Evolutionary conservation across 2,113 vertebrate species (phyloP).

Genomic region (Varanus salvator): DNA sequence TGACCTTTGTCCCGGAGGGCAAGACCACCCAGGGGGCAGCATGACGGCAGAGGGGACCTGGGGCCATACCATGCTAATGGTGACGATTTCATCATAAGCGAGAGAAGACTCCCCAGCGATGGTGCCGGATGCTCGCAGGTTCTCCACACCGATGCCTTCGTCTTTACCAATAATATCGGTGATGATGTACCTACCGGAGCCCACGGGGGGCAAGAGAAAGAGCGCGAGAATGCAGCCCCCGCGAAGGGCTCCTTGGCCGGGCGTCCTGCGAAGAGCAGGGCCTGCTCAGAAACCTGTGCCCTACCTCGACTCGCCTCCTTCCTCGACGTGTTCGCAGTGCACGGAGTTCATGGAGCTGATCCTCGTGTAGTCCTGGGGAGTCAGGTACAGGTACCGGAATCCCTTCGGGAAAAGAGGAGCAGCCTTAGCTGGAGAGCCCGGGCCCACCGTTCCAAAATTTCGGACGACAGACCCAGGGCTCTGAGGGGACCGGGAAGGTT

Average conservation of each 20-base stretch:
- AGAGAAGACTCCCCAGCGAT: conserved; percentile 93
- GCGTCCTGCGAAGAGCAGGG: background rate
- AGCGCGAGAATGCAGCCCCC: background rate
- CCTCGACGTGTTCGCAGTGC: conserved; percentile 93
- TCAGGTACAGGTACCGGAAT: conserved; percentile 96
- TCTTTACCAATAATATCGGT: conserved; percentile 93
- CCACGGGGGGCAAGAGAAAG: accelerated
- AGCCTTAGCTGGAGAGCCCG: background rate
- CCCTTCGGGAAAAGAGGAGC: conserved; percentile 77
- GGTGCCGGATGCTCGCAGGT: conserved; percentile 88
- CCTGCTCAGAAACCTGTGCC: background rate
- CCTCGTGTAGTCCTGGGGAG: conserved; percentile 92
- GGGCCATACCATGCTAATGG: conserved; percentile 92
- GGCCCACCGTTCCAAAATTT: accelerated
- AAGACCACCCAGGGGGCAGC: background rate
- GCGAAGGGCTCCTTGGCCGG: accelerated
- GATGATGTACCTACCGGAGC: conserved; percentile 86
- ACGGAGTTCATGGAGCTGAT: conserved; percentile 90
- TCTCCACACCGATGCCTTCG: conserved; percentile 92
- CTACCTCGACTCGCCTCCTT: conserved; percentile 92
- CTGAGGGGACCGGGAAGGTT: too few relatives aligned
- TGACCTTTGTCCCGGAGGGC: accelerated
- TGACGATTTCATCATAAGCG: conserved; percentile 91
- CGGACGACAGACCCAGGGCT: background rate
- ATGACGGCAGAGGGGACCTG: conserved; percentile 57